Evolutionary conservation across 1,140 invertebrate species (phyloP), one percentile per base, ranked within the genome.

Genomic region (Drosophila persimilis): DNA sequence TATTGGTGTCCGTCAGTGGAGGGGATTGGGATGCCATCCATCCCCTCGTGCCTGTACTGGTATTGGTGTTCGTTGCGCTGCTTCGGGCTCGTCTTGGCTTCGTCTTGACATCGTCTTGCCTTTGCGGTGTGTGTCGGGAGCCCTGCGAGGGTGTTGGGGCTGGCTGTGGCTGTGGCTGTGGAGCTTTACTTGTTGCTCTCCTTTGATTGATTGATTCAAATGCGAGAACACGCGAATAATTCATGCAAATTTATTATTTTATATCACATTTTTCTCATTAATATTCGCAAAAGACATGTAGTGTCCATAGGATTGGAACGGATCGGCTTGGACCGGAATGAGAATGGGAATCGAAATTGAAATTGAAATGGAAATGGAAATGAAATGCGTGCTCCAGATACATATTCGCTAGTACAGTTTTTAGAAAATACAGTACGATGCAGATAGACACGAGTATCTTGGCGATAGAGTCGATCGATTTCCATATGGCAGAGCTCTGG

Each of bases 211-310:
- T 75, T 75, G 72, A 75, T 59, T 75, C 52, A 48, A 55, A 71
- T 17, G 13, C 22, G 13, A 20, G 17, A 41, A n/a, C 35, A 24
- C 26, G 59, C 35, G 31, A 72, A 80, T 77, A 80, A 57, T 65
- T 55, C 60, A 85, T 85, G 81, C 83, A 86, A 86, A 86, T 86
- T 86, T 86, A 86, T 81, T 74, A 70, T 78, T 76, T 80, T 69
- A 71, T 86, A 84, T 80, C 67, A 80, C 80, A 80, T 85, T 70
- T 85, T 86, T 86, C 63, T 57, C 67, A 80, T 88, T 86, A 85
- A 85, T 67, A 85, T 83, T 66, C 75, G 53, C 39, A 15, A 65
- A 58, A 50, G 41, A 64, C 11, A 39, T 39, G 35, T 11, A 39
- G 35, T 39, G 11, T 39, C 35, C 35, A 39, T 39, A 39, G 35